Evolutionary conservation across 2,888 invertebrate genomes (phyloP).

Genomic region (Catocala fraxini): DNA sequence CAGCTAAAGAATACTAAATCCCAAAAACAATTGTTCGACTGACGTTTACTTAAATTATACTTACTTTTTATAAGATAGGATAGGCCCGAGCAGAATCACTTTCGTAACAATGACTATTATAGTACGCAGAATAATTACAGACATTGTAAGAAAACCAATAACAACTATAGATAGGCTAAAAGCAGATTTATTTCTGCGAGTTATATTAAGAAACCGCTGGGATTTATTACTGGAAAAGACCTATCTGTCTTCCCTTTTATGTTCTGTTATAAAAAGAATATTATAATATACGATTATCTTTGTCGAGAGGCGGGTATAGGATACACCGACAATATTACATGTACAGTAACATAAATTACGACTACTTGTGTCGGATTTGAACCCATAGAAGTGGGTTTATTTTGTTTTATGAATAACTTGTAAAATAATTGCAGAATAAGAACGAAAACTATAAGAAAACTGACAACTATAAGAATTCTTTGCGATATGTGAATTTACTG

Average conservation of each 20-base stretch:
- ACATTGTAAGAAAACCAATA: constrained; percentile 38
- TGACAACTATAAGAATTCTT: no score
- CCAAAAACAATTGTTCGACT: constrained; percentile 16
- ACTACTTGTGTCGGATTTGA: no score
- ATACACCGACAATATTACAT: no score
- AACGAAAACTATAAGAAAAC: no score
- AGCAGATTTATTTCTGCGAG: constrained; percentile 13
- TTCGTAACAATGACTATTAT: constrained; percentile 9
- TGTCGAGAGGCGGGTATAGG: no score
- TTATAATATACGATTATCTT: background rate
- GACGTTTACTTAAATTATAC: constrained; percentile 28
- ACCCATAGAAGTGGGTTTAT: no score
- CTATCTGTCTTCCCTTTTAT: no score
- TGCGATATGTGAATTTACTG: no score
- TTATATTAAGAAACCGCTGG: background rate
- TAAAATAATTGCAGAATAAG: no score
- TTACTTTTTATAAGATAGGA: constrained; percentile 23
- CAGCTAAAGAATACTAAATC: constrained; percentile 7
- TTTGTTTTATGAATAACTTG: no score
- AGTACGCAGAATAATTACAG: constrained; percentile 17
- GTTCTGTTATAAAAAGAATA: background rate
- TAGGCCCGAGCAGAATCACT: constrained; percentile 14
- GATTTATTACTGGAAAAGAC: background rate
- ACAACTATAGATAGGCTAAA: constrained; percentile 25
- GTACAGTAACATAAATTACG: no score